Base-by-base conservation (phyloP, 2,888 invertebrate species). In the Plebejus anna region DNA sequence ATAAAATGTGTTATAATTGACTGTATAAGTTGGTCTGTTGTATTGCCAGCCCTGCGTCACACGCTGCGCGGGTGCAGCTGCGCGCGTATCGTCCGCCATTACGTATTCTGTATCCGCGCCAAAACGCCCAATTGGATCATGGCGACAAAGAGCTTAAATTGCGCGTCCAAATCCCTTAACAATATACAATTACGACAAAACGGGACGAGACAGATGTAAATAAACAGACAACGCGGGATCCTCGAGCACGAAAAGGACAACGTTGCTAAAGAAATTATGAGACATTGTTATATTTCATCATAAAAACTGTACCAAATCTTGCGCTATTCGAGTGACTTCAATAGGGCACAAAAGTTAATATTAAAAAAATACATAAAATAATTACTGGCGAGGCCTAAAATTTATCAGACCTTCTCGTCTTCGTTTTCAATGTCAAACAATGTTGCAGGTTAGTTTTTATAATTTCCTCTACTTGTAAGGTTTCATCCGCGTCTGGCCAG, bases 91-190 rank as follows among this genome's bases (percentile, higher is more conserved):
- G 86, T 89, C 90, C 88, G 88, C 89, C 90, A 91, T 92, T 92
- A 92, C 92, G 91, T 93, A 91, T 93, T 91, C 91, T 90, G 90
- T 90, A 91, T 90, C 89, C 90, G 92, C 90, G 91, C 90, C 90
- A 92, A 91, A 91, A 89, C 87, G 81, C 85, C 86, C 88, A 92
- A 92, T 91, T 92, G 91, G 91, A 92, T 92, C 90, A 89, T 84
- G 86, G 88, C 85, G 88, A 92, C 93, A 91, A 91, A 90, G 90
- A 91, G 86, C 90, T 91, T 90, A 90, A 94, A 94, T 93, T 93
- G 94, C 86, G 90, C 94, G 90, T 90, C 87, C 89, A 91, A 93
- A 93, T 92, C 92, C 92, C 88, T 86, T 90, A 80, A 81, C 81
- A 81, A 81, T 81, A 79, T 79, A 90, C 90, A 90, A 90, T 90